Base-by-base conservation (phyloP, 1,140 invertebrate species). In the Aleiodes sp. region DNA sequence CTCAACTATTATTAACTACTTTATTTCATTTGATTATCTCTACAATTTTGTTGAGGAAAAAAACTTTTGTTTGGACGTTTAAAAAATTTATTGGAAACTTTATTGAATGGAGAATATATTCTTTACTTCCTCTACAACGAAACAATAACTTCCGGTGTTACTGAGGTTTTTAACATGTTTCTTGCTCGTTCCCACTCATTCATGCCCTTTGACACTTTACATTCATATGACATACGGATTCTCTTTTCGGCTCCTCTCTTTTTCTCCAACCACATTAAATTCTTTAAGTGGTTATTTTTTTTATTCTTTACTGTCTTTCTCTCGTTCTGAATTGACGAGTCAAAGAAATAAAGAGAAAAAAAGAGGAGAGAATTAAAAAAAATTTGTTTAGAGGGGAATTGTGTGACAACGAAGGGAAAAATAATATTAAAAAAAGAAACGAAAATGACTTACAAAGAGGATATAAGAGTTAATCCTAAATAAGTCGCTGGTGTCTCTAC, bases 381-480 rank as follows among this genome's bases (percentile, higher is more conserved):
- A n/a, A n/a, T n/a, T n/a, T n/a, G n/a, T n/a, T n/a, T n/a, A 12
- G 60, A 33, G 43, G 62, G 35, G 19, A 60, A 70, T 46, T 21
- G 43, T 31, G 26, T 37, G 29, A 56, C 14, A 29, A 41, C 39
- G n/a, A 16, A 37, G 24, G 28, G 35, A 67, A 43, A 31, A 29
- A 46, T 65, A 60, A 33, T 26, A 63, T 19, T 21, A 39, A 39
- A 43, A 41, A 60, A 62, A 35, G 60, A 68, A 60, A 33, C 33
- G 16, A 35, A 67, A 67, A 67, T 67, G 35, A 67, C 28, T 67
- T 60, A 19, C 43, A 67, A 60, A 60, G 65, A 59, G 65, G 65
- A 67, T 67, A 56, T 67, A 39, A 29, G 43, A 67, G 35, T 67
- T 67, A 67, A 67, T 59, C 65, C 52, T 33, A 35, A 67, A 39